Base-by-base conservation (phyloP, 2,797 vertebrate genomes). In the Momotus momota region DNA sequence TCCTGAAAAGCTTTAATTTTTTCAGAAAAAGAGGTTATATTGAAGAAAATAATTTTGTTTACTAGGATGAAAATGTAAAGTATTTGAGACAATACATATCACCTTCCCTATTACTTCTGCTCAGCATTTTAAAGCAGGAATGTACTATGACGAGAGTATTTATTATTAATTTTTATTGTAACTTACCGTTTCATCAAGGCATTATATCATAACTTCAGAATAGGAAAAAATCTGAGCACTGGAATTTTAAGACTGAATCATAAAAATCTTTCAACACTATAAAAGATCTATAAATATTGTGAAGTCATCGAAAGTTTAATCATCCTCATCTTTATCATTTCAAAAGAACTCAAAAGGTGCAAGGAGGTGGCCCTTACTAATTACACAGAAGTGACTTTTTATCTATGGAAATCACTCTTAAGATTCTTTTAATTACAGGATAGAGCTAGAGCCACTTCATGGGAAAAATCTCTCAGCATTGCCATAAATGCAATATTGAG, bases 241-340 rank as follows among this genome's bases (percentile, higher is more conserved):
- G 71, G 87, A 89, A 87, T 92, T 94, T 93, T 80, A 95, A 80
- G 74, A 46, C 48, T 93, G 89, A 92, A 96, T 91, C 84, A 92
- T 82, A 82, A 85, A 95, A 96, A 57, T 64, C 40, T 71, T 86
- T 41, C 57, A 87, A 48, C 31, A 8, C 13, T 58, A 35, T 21
- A 51, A 79, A 92, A 71, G 78, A 84, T 43, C 51, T 73, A 87
- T 73, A 93, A 94, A 93, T 93, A 92, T 64, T 84, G 66, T 73
- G 17, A 96, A 91, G 52, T 87, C 74, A 93, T 60, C 3, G 9
- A 62, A 91, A 85, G 33, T 29, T 79, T 82, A 27, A 73, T 20
- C 58, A 66, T 43, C n/a, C n/a, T 89, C 7, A 2, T 58, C 73
- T 81, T 86, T 71, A 52, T 48, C 35, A 54, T 61, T 88, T 81